Conservation (phyloP, 2,113 vertebrate genomes). For the Pedetes capensis region DNA sequence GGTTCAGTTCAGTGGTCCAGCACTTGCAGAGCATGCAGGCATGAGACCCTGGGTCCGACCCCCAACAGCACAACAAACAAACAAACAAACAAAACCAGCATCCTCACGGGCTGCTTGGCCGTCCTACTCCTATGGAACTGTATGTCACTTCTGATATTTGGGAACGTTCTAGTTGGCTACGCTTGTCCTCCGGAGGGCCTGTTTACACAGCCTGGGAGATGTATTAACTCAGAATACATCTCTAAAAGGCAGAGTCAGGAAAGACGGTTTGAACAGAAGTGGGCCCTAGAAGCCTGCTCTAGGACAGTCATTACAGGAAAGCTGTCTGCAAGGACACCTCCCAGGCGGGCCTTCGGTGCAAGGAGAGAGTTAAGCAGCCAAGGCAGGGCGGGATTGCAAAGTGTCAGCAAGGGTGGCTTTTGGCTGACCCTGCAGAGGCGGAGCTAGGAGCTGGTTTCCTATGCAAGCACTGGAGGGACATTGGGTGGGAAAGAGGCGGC, state of each 20-base stretch:
- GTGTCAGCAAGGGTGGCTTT: neutral
- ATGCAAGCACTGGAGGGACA: neutral
- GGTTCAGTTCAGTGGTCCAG: too few relatives aligned
- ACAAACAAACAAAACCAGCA: neutral
- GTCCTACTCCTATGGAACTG: neutral
- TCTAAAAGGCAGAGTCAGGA: neutral
- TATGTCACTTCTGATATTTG: neutral
- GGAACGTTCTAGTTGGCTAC: neutral
- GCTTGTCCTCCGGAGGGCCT: neutral
- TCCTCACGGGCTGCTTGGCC: accelerated
- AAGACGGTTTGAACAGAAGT: neutral
- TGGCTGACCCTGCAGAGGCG: neutral
- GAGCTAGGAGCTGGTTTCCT: neutral
- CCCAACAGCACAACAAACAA: too few relatives aligned
- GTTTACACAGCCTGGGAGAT: neutral
- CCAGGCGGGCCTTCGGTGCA: too few relatives aligned
- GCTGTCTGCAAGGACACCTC: neutral
- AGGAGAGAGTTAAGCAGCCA: neutral
- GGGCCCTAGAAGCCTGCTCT: neutral
- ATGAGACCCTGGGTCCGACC: too few relatives aligned
- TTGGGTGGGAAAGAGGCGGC: too few relatives aligned
- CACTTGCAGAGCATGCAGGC: too few relatives aligned
- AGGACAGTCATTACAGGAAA: neutral
- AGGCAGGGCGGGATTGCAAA: neutral
- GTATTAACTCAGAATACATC: neutral